Evolutionary conservation across 2,113 vertebrate species (phyloP), one percentile per base, ranked within the genome.

Genomic region (Eclectus roratus): DNA sequence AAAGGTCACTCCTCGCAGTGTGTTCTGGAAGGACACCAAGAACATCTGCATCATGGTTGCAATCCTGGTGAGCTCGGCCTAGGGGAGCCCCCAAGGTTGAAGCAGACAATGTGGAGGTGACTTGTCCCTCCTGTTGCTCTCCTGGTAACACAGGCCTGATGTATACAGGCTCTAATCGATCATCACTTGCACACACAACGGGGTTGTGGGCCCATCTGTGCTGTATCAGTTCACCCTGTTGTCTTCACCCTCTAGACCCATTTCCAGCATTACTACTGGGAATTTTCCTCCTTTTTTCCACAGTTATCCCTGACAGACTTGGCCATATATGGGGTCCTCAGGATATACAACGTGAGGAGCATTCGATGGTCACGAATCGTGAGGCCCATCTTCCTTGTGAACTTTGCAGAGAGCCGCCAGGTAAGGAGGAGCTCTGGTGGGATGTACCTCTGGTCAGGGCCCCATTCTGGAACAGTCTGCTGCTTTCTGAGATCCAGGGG

Each of bases 11-110:
- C 98, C 97, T 46, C 97, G 96, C 12, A 94, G 82, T 2, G 96
- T 98, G n/a, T 99, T 99, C 97, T 99, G 99, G 99, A 99, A 98
- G 92, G 99, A 99, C 83, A 98, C 98, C 20, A 99, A 99, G 89
- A 99, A 99, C 94, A 99, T 99, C 96, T 99, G 99, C 97, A 98
- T 99, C 96, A 98, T 99, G 63, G 96, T 97, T 80, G 98, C 98
- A 56, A 95, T 99, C 39, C 65, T 94, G 96, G 98, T 98, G 95
- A 97, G 97, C 86, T 43, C 35, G 15, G 20, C 28, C n/a, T n/a
- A 2, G 25, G 10, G 53, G 16, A 91, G 13, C 24, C 11, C 35
- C 35, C 2, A 3, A 10, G 17, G 37, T 11, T 70, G 71, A 44
- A 21, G 46, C 18, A 31, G n/a, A 21, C 15, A 11, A 9, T 2